phyloP scores from a whole-genome alignment of 2,113 vertebrate genomes.

The Calonectris borealis region DNA sequence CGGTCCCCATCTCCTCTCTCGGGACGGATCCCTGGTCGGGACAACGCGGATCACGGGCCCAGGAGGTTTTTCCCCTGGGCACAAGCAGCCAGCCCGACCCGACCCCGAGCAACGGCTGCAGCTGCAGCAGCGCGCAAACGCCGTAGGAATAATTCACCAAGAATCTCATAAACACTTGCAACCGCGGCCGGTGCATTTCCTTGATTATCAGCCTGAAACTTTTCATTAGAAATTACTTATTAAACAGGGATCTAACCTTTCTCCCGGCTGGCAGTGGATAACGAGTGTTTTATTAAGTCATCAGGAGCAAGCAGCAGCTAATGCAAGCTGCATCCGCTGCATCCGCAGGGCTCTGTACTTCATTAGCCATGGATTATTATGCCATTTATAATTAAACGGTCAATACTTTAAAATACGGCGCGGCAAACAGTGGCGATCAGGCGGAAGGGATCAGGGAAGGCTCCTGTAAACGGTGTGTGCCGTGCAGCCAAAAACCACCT shows the following conservation, averaged over 20 bases:
- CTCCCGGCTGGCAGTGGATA: neutral
- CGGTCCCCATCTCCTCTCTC: rapidly evolving
- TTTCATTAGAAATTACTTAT: conserved; percentile 55
- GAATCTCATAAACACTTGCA: neutral
- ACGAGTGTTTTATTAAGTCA: neutral
- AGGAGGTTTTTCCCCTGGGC: neutral
- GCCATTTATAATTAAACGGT: neutral
- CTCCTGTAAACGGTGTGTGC: neutral
- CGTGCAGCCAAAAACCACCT: neutral
- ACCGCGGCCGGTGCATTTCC: neutral
- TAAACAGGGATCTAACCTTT: conserved; percentile 5
- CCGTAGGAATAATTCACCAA: neutral
- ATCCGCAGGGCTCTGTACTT: neutral
- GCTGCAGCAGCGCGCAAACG: neutral
- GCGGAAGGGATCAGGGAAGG: neutral
- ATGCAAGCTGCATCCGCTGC: neutral
- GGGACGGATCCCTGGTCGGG: rapidly evolving
- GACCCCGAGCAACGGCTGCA: rapidly evolving
- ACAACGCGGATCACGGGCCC: rapidly evolving
- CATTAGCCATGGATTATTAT: neutral
- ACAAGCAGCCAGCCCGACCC: neutral
- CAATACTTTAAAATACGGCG: neutral
- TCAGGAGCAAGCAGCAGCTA: neutral
- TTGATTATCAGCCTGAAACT: neutral
- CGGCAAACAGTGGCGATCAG: neutral